phyloP scores from a whole-genome alignment of 2,888 invertebrate species.

The Drosophila siamana region DNA sequence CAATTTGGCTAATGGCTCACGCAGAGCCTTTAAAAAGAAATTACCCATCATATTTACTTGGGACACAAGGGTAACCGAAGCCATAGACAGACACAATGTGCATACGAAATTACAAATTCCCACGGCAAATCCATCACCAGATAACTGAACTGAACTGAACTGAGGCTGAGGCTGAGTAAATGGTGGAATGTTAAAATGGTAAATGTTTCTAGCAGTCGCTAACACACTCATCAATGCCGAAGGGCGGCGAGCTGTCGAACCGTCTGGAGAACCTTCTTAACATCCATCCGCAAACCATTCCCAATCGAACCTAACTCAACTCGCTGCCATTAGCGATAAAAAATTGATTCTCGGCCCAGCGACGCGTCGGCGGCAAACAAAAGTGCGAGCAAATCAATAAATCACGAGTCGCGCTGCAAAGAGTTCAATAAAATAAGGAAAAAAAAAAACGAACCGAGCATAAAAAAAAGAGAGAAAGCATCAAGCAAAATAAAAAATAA shows the following conservation, averaged over 20 bases:
- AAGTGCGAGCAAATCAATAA: conserved; percentile 70
- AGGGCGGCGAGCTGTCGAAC: background rate
- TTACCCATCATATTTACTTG: conserved; percentile 79
- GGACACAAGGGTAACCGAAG: conserved; percentile 49
- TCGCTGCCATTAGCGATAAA: conserved; percentile 70
- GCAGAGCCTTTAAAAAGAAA: conserved; percentile 74
- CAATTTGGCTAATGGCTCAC: conserved; percentile 77
- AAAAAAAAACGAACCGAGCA: conserved; percentile 38
- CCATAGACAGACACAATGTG: conserved; percentile 62
- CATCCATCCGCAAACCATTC: conserved; percentile 28
- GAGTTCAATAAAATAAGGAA: conserved; percentile 58
- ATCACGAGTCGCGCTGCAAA: conserved; percentile 67
- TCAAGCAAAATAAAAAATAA: conserved; percentile 6
- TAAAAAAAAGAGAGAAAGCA: conserved; percentile 6
- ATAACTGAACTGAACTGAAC: conserved; percentile 26
- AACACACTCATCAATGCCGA: conserved; percentile 69
- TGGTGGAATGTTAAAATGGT: conserved; percentile 26
- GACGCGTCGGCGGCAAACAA: conserved; percentile 27
- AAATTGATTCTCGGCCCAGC: conserved; percentile 57
- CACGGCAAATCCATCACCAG: conserved; percentile 74
- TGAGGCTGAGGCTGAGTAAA: background rate
- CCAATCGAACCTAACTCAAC: conserved; percentile 65
- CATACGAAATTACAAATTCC: conserved; percentile 78
- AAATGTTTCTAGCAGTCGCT: conserved; percentile 63
- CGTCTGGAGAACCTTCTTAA: background rate